Conservation (phyloP, 92 coral and sea anemone species). For the Epizoanthus fatuus region DNA sequence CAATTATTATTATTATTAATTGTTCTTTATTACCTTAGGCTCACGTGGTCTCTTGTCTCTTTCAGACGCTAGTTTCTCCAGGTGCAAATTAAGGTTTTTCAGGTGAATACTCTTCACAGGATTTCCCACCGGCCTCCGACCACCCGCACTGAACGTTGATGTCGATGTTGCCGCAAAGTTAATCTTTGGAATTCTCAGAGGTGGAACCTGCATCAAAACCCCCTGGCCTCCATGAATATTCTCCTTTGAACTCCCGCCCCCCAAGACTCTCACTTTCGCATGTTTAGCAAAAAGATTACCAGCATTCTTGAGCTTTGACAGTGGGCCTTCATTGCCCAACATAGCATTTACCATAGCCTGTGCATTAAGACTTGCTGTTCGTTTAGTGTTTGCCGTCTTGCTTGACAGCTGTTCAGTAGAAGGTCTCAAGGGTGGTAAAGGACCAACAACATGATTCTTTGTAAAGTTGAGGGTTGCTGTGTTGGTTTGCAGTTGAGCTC, state of each 20-base stretch:
- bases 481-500: conserved; percentile 90
- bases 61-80: conserved; percentile 84
- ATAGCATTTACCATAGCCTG: conserved; percentile 98
- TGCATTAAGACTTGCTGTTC: conserved; percentile 91
- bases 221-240: conserved; percentile 63
- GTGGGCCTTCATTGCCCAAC: conserved; percentile 84
- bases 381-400: conserved; percentile 91
- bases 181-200: conserved; percentile 93
- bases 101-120: conserved; percentile 83
- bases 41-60: conserved; percentile 69
- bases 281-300: conserved; percentile 69
- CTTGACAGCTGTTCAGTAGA: conserved; percentile 88
- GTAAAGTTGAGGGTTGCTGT: conserved; percentile 89
- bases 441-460: conserved; percentile 94
- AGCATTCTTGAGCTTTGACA: conserved; percentile 76
- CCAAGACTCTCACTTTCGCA: conserved; percentile 68
- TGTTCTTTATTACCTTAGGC: conserved; percentile 76
- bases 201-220: conserved; percentile 54
- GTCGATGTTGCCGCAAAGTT: conserved; percentile 99
- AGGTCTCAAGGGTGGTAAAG: conserved; percentile 93
- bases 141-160: conserved; percentile 94
- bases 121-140: conserved; percentile 86
- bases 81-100: conserved; percentile 77
- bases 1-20: not conserved
- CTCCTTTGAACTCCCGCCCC: conserved; percentile 66